Evolutionary conservation across 2,888 invertebrate genomes (phyloP).

Genomic region (Platerodrilus igneus): DNA sequence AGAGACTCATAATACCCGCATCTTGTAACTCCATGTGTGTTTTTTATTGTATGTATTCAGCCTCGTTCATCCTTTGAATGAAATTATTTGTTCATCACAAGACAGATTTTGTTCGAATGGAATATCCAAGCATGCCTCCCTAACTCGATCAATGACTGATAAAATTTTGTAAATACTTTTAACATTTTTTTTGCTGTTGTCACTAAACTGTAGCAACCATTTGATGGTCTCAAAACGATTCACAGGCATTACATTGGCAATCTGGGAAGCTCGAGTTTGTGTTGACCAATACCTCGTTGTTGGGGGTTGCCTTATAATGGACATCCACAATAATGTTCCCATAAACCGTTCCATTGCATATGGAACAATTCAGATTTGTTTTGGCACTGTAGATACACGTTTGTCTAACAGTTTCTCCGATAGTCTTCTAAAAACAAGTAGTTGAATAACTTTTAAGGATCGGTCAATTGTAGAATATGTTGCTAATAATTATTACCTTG

Average conservation of each 20-base stretch:
- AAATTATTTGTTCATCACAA: conserved; percentile 14
- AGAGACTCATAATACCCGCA: conserved; percentile 11
- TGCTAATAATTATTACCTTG: not conserved
- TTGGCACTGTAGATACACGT: conserved; percentile 13
- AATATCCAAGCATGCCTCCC: conserved; percentile 5
- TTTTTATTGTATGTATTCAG: conserved; percentile 11
- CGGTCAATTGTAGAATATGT: conserved; percentile 5
- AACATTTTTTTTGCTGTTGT: conserved; percentile 5
- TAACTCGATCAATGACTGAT: conserved; percentile 4
- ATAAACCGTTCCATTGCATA: conserved; percentile 10
- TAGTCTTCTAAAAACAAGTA: conserved; percentile 7
- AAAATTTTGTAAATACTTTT: conserved; percentile 8
- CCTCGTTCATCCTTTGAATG: conserved; percentile 8
- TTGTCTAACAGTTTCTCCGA: conserved; percentile 8
- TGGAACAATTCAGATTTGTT: conserved; percentile 3
- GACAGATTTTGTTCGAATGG: conserved; percentile 10
- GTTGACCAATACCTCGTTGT: conserved; percentile 9
- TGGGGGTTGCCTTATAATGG: conserved; percentile 9
- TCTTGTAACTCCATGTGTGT: conserved; percentile 15
- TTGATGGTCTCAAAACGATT: conserved; percentile 13
- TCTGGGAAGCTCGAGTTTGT: conserved; percentile 7
- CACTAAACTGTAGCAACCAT: conserved; percentile 9
- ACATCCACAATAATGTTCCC: conserved; percentile 13
- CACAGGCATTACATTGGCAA: conserved; percentile 10
- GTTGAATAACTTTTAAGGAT: conserved; percentile 9